These are phyloP conservation scores for Porites lobata DNA, from an alignment of 92 coral and sea anemone species.

Conservation along the genomic window DNA sequence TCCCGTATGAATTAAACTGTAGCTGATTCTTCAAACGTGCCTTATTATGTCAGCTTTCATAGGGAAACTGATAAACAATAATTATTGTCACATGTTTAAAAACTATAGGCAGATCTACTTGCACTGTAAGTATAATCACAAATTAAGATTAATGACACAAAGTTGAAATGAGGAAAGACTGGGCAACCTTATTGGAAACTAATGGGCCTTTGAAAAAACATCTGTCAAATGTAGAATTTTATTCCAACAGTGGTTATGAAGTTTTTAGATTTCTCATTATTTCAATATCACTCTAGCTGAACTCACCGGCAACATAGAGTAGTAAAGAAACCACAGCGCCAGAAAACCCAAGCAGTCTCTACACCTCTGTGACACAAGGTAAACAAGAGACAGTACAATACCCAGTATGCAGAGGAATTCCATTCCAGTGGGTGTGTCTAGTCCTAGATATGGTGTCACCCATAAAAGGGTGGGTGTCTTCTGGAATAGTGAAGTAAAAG, in stretches of 20 bases:
- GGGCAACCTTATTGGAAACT: neutral
- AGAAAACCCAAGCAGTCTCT: constrained; percentile 79
- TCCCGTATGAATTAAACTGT: too few relatives aligned
- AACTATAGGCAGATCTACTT: neutral
- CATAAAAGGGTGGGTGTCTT: constrained; percentile 88
- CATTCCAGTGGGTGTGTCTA: constrained; percentile 92
- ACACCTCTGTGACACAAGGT: constrained; percentile 88
- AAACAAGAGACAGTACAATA: constrained; percentile 75
- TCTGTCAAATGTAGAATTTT: too few relatives aligned
- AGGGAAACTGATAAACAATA: too few relatives aligned
- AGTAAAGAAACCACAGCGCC: constrained; percentile 87
- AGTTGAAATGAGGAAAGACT: neutral
- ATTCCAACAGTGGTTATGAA: too few relatives aligned
- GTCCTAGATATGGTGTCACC: constrained; percentile 86
- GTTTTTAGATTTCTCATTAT: too few relatives aligned
- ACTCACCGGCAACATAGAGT: constrained; percentile 83
- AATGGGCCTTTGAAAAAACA: too few relatives aligned
- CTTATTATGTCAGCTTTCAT: too few relatives aligned
- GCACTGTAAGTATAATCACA: neutral
- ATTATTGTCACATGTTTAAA: too few relatives aligned
- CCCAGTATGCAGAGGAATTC: constrained; percentile 89
- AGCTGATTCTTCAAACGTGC: too few relatives aligned
- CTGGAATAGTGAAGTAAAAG: constrained; percentile 58
- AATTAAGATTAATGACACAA: neutral
- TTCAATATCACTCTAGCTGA: neutral